phyloP scores from a whole-genome alignment of 2,797 vertebrate species.

The Fistularia tabacaria region DNA sequence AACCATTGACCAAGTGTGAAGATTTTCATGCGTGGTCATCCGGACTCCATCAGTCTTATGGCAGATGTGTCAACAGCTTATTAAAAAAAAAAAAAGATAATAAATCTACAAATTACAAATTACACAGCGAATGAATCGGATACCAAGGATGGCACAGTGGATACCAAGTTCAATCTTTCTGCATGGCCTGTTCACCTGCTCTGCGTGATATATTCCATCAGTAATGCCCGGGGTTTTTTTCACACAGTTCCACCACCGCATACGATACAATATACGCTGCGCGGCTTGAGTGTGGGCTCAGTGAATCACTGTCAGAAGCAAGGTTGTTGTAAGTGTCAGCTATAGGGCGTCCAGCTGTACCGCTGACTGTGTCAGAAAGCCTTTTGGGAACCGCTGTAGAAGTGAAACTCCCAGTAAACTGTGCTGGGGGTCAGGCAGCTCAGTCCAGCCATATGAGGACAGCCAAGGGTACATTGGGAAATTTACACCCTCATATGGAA shows the following conservation, averaged over 20 bases:
- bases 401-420: constrained; percentile 62
- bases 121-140: too few species aligned
- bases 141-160: too few species aligned
- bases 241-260: constrained; percentile 9
- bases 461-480: constrained; percentile 31
- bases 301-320: constrained; percentile 35
- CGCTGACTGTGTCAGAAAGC: constrained; percentile 35
- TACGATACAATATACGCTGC: constrained; percentile 11
- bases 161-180: constrained; percentile 5
- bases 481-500: constrained; percentile 36
- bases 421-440: constrained; percentile 50
- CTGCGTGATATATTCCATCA: constrained; percentile 21
- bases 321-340: constrained; percentile 32
- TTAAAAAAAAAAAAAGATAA: too few species aligned
- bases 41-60: too few species aligned
- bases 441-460: constrained; percentile 44
- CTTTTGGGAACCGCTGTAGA: constrained; percentile 54
- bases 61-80: too few species aligned
- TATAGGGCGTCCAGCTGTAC: constrained; percentile 20
- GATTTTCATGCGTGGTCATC: too few species aligned
- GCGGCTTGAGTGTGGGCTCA: constrained; percentile 9
- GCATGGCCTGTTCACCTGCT: constrained; percentile 31
- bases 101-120: too few species aligned
- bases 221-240: constrained; percentile 11
- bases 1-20: too few species aligned